A percentile compares a stretch with the other conserved stretches of the same genome.
phyloP scores from a whole-genome alignment of 2,888 invertebrate species.

The Dichetophora obliterata region DNA sequence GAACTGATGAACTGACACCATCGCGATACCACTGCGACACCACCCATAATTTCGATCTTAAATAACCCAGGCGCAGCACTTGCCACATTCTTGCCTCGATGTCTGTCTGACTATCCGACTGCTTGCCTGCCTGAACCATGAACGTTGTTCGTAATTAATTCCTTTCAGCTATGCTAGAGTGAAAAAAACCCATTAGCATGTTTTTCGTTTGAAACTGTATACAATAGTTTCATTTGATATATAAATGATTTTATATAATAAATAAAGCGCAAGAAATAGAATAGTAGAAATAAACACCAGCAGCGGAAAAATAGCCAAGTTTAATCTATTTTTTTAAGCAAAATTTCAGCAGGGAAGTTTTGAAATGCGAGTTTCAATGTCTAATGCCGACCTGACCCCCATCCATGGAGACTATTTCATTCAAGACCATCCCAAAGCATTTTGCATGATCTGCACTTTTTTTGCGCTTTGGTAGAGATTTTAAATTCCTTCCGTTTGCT shows the following conservation, averaged over 20 bases:
- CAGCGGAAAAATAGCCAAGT: neutral
- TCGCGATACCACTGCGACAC: slow-evolving; percentile 23
- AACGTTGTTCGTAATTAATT: slow-evolving; percentile 2
- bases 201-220: slow-evolving; percentile 10
- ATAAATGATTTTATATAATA: slow-evolving; percentile 37
- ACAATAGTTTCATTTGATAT: slow-evolving; percentile 26
- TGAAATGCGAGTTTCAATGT: neutral
- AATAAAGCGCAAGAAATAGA: slow-evolving; percentile 34
- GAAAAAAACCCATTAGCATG: slow-evolving; percentile 18
- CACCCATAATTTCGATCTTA: neutral
- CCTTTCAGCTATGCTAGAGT: neutral
- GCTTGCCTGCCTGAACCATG: neutral
- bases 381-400: neutral
- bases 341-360: neutral
- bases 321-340: neutral
- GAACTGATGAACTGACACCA: too few relatives aligned
- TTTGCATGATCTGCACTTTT: slow-evolving; percentile 36
- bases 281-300: neutral
- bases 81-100: neutral
- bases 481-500: slow-evolving; percentile 28
- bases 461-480: slow-evolving; percentile 9
- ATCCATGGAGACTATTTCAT: neutral
- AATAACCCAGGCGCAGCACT: slow-evolving; percentile 5
- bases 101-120: neutral
- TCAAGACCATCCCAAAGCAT: neutral